Evolutionary conservation across 1,140 invertebrate genomes (phyloP).

Genomic region (Tenebrio molitor): DNA sequence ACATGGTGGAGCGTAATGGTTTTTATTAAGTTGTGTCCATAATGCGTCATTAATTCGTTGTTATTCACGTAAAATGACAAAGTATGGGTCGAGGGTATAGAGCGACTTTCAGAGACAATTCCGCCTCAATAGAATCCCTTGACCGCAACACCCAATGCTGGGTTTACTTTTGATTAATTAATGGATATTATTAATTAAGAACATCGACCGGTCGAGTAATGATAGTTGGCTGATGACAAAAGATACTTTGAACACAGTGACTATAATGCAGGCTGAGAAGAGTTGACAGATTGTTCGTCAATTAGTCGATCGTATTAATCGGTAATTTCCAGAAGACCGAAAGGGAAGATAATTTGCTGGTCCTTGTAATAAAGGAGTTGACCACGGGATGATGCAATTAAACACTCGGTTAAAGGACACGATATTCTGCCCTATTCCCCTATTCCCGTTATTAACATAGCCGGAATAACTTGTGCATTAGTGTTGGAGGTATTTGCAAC

Average conservation of each 20-base stretch:
- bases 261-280: not conserved
- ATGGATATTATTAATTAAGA: constrained; percentile 37
- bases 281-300: constrained; percentile 33
- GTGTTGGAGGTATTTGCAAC: constrained; percentile 38
- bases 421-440: constrained; percentile 38
- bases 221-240: constrained; percentile 35
- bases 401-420: constrained; percentile 39
- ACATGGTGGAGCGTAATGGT: too few species aligned
- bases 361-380: constrained; percentile 37
- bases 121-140: constrained; percentile 28
- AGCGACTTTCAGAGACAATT: constrained; percentile 20
- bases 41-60: not conserved
- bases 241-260: constrained; percentile 30
- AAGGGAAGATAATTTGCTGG: constrained; percentile 20
- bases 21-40: too few species aligned
- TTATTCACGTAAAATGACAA: constrained; percentile 10
- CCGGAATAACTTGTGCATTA: constrained; percentile 37
- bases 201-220: constrained; percentile 18
- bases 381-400: constrained; percentile 38
- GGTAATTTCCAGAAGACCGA: constrained; percentile 17
- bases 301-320: constrained; percentile 35
- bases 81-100: not conserved
- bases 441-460: constrained; percentile 37
- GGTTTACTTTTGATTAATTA: constrained; percentile 38
- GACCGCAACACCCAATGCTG: constrained; percentile 18